phyloP scores from a whole-genome alignment of 2,888 invertebrate species.

The Volucella bombylans region DNA sequence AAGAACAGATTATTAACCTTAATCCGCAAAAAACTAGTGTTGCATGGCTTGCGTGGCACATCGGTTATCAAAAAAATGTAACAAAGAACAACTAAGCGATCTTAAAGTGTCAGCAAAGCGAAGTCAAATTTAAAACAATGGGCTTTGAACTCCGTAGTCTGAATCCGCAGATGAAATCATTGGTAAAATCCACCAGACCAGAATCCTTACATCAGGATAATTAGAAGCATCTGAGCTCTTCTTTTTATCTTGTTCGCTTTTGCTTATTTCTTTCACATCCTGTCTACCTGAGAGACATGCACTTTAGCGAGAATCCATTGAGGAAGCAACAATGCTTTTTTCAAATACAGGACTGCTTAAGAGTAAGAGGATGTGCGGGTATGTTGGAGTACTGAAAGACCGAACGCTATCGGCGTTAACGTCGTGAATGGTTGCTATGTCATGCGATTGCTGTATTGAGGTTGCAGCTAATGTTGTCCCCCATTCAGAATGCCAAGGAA shows the following conservation, averaged over 20 bases:
- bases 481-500: constrained; percentile 30
- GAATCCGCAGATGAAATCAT: constrained; percentile 3
- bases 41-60: no score
- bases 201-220: constrained; percentile 41
- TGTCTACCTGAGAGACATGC: constrained; percentile 50
- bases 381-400: constrained; percentile 5
- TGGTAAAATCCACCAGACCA: constrained; percentile 36
- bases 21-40: no score
- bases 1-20: no score
- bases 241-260: neutral
- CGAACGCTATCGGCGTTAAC: neutral
- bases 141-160: constrained; percentile 26
- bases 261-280: constrained; percentile 21
- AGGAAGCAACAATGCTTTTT: constrained; percentile 46
- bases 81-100: no score
- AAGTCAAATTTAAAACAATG: neutral
- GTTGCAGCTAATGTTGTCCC: constrained; percentile 54
- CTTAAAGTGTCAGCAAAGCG: neutral
- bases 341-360: neutral
- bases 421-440: constrained; percentile 32
- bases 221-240: constrained; percentile 47
- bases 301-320: constrained; percentile 42
- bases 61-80: no score
- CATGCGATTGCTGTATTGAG: constrained; percentile 47
- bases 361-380: neutral